Evolutionary conservation across 2,888 invertebrate species (phyloP).

Genomic region (Pollenia labialis): DNA sequence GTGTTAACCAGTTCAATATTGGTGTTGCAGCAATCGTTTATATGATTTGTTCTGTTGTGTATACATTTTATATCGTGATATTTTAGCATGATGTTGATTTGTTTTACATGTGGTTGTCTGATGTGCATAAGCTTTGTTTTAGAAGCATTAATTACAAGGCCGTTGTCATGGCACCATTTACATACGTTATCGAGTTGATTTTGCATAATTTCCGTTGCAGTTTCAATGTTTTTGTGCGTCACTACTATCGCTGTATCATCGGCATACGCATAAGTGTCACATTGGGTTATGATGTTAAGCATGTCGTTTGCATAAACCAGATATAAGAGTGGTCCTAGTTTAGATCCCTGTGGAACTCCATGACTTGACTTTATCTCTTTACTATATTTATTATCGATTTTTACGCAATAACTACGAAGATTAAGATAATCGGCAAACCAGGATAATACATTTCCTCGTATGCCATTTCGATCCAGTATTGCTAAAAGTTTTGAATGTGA

Average conservation of each 20-base stretch:
- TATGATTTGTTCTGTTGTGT: no score
- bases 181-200: not conserved
- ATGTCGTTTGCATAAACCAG: not conserved
- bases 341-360: not conserved
- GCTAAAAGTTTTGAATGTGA: not conserved
- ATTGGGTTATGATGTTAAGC: not conserved
- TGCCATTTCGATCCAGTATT: not conserved
- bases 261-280: no score
- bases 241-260: not conserved
- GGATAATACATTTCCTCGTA: not conserved
- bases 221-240: not conserved
- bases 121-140: not conserved
- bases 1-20: no score
- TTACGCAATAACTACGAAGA: not conserved
- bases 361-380: not conserved
- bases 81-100: not conserved
- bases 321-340: not conserved
- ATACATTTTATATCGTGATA: no score
- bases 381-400: not conserved
- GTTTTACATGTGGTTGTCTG: not conserved
- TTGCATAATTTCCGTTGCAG: not conserved
- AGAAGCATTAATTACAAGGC: not conserved
- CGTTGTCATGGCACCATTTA: conserved; percentile 2
- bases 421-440: not conserved
- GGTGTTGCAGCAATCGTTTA: no score